These are phyloP conservation scores for Pogoniulus pusillus DNA, from an alignment of 2,797 vertebrate genomes.

Conservation along the genomic window DNA sequence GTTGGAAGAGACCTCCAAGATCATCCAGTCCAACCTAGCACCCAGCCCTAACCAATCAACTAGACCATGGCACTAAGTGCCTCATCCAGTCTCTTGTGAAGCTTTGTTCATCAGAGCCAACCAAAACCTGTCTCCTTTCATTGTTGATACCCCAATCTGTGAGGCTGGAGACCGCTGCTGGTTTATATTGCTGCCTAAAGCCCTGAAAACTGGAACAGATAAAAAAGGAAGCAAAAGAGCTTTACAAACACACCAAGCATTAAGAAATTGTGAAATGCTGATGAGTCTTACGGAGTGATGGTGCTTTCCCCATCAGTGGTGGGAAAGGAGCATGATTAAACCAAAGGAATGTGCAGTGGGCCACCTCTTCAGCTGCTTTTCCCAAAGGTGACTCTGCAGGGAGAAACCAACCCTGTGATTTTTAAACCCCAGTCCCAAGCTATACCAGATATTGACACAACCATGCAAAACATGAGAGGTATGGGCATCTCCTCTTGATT, in stretches of 20 bases:
- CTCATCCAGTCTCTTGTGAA: too few relatives aligned
- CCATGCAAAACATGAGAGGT: neutral
- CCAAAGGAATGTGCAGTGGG: too few relatives aligned
- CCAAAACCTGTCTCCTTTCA: neutral
- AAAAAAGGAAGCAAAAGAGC: neutral
- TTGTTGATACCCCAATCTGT: neutral
- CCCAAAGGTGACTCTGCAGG: neutral
- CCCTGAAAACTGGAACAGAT: neutral
- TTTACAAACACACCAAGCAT: neutral
- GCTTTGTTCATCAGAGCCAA: neutral
- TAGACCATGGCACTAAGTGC: too few relatives aligned
- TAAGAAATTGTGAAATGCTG: neutral
- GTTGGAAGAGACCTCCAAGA: too few relatives aligned
- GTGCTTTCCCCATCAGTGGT: neutral
- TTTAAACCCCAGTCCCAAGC: too few relatives aligned
- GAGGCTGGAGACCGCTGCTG: rapidly evolving
- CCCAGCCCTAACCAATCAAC: too few relatives aligned
- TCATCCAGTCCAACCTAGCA: too few relatives aligned
- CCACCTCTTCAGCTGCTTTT: neutral
- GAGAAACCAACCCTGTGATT: neutral
- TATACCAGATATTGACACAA: neutral
- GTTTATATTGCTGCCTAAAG: neutral
- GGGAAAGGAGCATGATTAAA: too few relatives aligned
- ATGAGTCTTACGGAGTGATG: neutral
- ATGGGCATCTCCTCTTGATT: rapidly evolving